These are phyloP conservation scores for Zapornia atra DNA, from an alignment of 2,113 vertebrate species.

Conservation along the genomic window DNA sequence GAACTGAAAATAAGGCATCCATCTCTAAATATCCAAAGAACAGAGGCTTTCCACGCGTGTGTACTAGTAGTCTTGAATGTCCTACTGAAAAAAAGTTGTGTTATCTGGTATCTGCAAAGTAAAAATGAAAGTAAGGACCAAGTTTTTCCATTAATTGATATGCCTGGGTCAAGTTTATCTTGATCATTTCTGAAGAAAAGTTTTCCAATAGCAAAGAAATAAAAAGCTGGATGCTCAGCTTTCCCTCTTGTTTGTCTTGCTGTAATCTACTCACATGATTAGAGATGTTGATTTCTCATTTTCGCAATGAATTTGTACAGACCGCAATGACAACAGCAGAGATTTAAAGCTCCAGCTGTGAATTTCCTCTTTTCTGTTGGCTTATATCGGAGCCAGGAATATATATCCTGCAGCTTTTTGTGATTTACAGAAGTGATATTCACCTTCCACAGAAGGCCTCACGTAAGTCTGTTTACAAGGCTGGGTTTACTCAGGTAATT, in stretches of 20 bases:
- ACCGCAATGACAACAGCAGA: neutral
- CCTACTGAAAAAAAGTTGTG: neutral
- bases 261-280: neutral
- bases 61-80: neutral
- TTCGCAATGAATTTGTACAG: neutral
- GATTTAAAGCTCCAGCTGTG: neutral
- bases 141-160: neutral
- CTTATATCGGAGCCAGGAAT: neutral
- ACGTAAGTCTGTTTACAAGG: neutral
- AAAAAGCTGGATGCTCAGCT: neutral
- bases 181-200: neutral
- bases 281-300: neutral
- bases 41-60: neutral
- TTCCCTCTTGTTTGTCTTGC: neutral
- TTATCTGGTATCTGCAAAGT: neutral
- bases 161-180: neutral
- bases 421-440: neutral
- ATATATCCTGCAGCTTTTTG: neutral
- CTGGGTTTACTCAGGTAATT: conserved; percentile 14
- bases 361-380: neutral
- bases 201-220: neutral
- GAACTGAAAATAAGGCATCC: neutral
- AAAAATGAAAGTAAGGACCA: neutral
- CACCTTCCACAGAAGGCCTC: neutral
- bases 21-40: neutral